Evolutionary conservation across 1,140 invertebrate genomes (phyloP).

Genomic region (Colletes latitarsis): DNA sequence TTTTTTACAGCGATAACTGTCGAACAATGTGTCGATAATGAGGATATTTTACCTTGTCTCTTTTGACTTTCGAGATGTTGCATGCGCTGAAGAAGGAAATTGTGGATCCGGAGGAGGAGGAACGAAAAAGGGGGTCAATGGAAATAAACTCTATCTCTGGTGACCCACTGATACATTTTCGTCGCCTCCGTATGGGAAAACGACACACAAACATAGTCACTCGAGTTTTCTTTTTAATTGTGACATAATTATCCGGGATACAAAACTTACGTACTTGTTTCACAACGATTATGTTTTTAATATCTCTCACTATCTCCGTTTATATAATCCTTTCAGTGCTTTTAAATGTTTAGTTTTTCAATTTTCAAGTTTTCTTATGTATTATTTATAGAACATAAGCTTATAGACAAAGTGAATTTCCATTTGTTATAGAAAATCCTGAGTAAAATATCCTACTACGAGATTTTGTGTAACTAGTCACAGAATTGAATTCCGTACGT

Average conservation of each 20-base stretch:
- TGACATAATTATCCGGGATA: neutral
- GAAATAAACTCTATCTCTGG: constrained; percentile 69
- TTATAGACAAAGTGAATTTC: too few species aligned
- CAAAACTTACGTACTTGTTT: neutral
- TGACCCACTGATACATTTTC: constrained; percentile 78
- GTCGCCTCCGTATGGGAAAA: neutral
- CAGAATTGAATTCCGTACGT: too few species aligned
- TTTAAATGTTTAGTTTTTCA: neutral
- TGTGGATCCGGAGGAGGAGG: constrained; percentile 29
- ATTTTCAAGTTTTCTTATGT: too few species aligned
- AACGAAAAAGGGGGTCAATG: constrained; percentile 73
- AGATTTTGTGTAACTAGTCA: neutral
- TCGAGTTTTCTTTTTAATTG: neutral
- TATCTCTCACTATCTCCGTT: neutral
- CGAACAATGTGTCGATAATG: too few species aligned
- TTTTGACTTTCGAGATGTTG: neutral
- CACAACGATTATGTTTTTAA: neutral
- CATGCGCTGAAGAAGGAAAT: constrained; percentile 9
- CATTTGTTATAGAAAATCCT: too few species aligned
- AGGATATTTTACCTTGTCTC: neutral
- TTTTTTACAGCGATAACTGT: too few species aligned
- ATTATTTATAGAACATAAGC: too few species aligned
- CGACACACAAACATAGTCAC: neutral
- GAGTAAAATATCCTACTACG: too few species aligned
- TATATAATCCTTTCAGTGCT: neutral